Conservation (phyloP, 2,797 vertebrate genomes). For the Danio albolineatus region DNA sequence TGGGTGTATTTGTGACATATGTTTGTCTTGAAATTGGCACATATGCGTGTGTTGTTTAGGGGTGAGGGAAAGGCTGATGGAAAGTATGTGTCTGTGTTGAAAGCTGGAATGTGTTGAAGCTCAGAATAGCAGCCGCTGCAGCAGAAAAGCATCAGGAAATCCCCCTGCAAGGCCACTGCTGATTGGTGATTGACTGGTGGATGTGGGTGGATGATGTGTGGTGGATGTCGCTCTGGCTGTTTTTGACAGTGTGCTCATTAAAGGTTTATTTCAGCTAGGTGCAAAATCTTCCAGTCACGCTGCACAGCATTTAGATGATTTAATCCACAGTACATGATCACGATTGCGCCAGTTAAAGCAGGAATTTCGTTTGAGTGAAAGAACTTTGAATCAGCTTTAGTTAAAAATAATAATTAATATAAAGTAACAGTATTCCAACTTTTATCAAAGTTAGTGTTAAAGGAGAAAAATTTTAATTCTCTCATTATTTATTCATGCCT, state of each 20-base stretch:
- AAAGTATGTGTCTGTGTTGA: slow-evolving; percentile 70
- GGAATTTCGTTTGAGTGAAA: neutral
- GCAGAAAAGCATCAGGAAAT: slow-evolving; percentile 71
- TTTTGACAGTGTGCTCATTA: slow-evolving; percentile 21
- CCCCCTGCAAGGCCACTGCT: slow-evolving; percentile 70
- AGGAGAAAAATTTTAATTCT: too few species aligned
- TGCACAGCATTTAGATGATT: slow-evolving; percentile 4
- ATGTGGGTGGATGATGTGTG: slow-evolving; percentile 19
- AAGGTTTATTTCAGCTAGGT: slow-evolving; percentile 30
- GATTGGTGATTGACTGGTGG: neutral
- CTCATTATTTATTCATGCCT: too few species aligned
- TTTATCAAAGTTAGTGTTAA: too few species aligned
- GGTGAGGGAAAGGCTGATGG: slow-evolving; percentile 68
- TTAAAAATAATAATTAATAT: too few species aligned
- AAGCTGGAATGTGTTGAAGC: slow-evolving; percentile 71
- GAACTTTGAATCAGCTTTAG: too few species aligned
- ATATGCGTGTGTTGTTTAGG: slow-evolving; percentile 17
- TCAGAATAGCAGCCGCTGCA: slow-evolving; percentile 75
- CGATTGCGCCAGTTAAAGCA: slow-evolving; percentile 3
- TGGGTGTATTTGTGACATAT: neutral
- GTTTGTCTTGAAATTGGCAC: slow-evolving; percentile 10
- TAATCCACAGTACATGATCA: neutral
- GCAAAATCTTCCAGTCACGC: slow-evolving; percentile 26
- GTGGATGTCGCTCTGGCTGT: slow-evolving; percentile 23
- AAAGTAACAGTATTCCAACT: too few species aligned